Percentiles rank a stretch among this genome's conserved stretches.
Evolutionary conservation across 2,113 vertebrate genomes (phyloP).

Genomic region (Acrocephalus kingi): DNA sequence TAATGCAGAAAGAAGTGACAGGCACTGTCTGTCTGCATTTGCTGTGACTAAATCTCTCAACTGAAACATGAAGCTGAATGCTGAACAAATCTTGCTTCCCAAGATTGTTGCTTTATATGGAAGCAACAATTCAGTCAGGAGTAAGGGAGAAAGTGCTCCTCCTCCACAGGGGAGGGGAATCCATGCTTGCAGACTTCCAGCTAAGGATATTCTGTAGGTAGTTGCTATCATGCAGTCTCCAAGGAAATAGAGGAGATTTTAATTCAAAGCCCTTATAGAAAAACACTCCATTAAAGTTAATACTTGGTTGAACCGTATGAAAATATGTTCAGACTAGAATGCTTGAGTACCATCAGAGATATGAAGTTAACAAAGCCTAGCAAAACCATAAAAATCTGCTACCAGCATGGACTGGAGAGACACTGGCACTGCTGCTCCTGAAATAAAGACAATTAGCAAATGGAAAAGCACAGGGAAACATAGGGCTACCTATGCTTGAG

Average conservation of each 20-base stretch:
- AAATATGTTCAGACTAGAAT: neutral
- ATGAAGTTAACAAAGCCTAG: neutral
- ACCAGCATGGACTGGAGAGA: fast-evolving
- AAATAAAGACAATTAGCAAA: neutral
- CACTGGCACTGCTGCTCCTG: neutral
- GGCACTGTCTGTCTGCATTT: neutral
- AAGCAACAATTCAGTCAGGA: neutral
- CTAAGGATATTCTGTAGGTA: neutral
- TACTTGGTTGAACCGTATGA: neutral
- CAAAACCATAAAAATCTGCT: neutral
- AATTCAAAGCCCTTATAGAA: neutral
- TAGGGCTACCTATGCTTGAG: neutral
- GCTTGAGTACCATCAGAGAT: neutral
- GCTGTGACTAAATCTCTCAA: neutral
- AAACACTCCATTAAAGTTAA: neutral
- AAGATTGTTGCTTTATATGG: neutral
- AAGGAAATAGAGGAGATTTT: neutral
- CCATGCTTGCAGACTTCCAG: neutral
- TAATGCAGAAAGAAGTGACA: neutral
- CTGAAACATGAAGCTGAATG: neutral
- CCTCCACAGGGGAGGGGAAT: neutral
- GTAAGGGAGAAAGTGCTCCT: neutral
- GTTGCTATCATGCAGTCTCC: neutral
- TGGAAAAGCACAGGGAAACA: neutral
- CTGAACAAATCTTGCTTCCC: neutral